Percentiles rank a stretch among this genome's conserved stretches.
phyloP scores from a whole-genome alignment of 2,113 vertebrate species.

The Otus sunia region DNA sequence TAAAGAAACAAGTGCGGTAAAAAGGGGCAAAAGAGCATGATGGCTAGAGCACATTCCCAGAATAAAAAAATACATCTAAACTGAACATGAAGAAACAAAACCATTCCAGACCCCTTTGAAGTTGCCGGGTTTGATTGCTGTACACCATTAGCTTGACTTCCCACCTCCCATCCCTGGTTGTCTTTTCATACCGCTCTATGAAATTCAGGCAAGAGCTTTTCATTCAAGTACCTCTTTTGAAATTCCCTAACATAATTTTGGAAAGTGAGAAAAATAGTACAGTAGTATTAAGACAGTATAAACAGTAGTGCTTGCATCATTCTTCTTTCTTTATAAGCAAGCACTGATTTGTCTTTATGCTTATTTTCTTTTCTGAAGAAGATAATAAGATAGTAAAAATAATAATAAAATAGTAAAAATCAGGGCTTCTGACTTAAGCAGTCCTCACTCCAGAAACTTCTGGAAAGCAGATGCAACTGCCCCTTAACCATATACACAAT shows the following conservation, averaged over 20 bases:
- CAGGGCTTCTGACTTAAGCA: background rate
- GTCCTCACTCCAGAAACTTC: background rate
- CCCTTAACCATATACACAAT: background rate
- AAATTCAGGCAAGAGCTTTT: background rate
- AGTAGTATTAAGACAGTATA: background rate
- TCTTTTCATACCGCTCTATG: background rate
- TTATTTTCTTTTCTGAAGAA: background rate
- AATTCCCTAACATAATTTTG: background rate
- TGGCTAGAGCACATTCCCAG: background rate
- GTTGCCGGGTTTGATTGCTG: background rate
- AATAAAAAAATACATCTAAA: background rate
- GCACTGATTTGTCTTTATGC: background rate
- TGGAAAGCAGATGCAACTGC: background rate
- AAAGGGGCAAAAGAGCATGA: background rate
- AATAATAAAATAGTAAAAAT: background rate
- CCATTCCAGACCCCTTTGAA: background rate
- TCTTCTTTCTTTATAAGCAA: background rate
- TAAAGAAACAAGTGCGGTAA: background rate
- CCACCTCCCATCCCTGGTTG: background rate
- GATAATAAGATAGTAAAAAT: background rate
- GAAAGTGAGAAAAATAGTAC: background rate
- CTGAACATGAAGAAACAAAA: background rate
- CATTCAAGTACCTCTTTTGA: background rate
- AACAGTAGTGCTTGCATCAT: background rate
- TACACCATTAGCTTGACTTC: background rate